Evolutionary conservation across 2,113 vertebrate species (phyloP).

Genomic region (Gnathonemus longibarbis): DNA sequence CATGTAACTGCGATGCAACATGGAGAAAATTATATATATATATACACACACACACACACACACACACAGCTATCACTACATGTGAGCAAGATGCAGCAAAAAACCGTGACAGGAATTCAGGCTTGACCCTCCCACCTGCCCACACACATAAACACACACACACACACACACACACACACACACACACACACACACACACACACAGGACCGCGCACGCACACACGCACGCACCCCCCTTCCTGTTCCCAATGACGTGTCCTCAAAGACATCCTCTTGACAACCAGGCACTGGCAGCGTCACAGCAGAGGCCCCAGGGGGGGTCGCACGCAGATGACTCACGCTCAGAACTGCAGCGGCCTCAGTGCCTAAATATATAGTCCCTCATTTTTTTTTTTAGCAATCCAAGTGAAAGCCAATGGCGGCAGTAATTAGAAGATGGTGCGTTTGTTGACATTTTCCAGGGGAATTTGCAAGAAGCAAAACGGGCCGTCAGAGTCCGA

Average conservation of each 20-base stretch:
- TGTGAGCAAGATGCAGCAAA: neutral
- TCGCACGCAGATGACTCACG: neutral
- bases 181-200: neutral
- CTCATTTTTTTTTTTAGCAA: neutral
- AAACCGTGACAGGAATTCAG: neutral
- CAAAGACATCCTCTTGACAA: conserved; percentile 13
- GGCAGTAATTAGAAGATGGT: neutral
- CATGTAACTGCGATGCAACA: neutral
- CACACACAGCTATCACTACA: neutral
- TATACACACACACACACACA: neutral
- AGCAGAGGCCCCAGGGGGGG: neutral
- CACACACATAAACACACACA: neutral
- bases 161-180: neutral
- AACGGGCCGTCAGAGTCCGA: neutral
- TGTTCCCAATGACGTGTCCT: neutral
- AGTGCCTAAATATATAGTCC: neutral
- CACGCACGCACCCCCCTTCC: neutral
- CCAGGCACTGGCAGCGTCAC: neutral
- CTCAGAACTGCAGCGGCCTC: neutral
- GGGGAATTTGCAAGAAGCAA: neutral
- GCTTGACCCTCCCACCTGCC: neutral
- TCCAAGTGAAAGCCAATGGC: neutral
- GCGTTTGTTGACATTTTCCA: conserved; percentile 10
- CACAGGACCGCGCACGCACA: no score
- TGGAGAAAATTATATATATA: no score